These are phyloP conservation scores for Macrosiphum euphorbiae DNA, from an alignment of 2,888 invertebrate species.

Conservation along the genomic window DNA sequence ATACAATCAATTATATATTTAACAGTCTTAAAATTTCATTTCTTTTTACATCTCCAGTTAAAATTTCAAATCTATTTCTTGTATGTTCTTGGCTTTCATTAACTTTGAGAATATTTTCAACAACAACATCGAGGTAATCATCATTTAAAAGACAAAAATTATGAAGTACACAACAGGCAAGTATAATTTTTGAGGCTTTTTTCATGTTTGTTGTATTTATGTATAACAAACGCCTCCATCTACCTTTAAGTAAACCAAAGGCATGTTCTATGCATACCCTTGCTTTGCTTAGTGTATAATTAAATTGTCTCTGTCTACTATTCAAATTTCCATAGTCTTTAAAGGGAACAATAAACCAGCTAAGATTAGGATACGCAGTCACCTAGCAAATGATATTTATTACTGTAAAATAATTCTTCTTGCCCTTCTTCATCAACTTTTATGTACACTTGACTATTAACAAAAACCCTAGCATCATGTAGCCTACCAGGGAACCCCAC, in stretches of 20 bases:
- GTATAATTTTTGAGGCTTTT: not conserved
- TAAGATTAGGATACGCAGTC: constrained; percentile 29
- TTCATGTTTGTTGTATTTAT: constrained; percentile 8
- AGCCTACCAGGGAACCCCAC: constrained; percentile 29
- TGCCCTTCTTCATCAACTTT: constrained; percentile 10
- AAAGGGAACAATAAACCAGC: constrained; percentile 25
- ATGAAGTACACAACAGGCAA: constrained; percentile 35
- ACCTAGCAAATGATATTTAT: constrained; percentile 30
- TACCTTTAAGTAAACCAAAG: constrained; percentile 23
- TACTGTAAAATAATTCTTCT: constrained; percentile 30
- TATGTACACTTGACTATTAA: not conserved
- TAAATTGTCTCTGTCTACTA: not conserved
- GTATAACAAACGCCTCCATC: not conserved
- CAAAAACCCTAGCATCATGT: constrained; percentile 31
- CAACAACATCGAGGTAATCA: constrained; percentile 3
- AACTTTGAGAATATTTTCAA: constrained; percentile 20
- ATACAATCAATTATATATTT: not conserved
- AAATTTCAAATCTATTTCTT: not conserved
- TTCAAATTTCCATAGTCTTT: constrained; percentile 44
- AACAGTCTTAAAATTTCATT: not conserved
- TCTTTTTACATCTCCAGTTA: constrained; percentile 28
- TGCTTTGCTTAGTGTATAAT: constrained; percentile 16
- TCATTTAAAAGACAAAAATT: constrained; percentile 45
- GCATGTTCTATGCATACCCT: constrained; percentile 9
- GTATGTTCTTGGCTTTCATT: constrained; percentile 23